These are phyloP conservation scores for Holothuria leucospilota DNA, from an alignment of 53 echinoderm and acorn worm genomes.

Conservation along the genomic window DNA sequence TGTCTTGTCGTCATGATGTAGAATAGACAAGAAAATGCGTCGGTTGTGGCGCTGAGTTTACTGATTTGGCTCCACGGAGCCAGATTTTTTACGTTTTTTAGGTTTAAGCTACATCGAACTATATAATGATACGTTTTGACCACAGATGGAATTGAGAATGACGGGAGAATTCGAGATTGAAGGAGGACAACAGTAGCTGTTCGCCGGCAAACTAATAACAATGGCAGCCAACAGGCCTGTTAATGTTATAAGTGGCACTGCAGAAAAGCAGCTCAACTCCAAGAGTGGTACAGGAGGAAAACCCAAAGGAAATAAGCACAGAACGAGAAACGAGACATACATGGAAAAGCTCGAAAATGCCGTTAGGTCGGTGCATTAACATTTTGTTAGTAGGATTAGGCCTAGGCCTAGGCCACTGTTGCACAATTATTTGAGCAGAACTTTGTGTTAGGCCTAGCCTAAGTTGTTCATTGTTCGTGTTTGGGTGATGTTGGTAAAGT, in stretches of 20 bases:
- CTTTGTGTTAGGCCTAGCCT: too few relatives aligned
- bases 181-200: constrained; percentile 33
- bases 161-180: constrained; percentile 29
- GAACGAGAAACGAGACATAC: constrained; percentile 35
- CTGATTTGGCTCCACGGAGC: constrained; percentile 43
- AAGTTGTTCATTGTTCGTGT: too few relatives aligned
- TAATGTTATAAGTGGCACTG: constrained; percentile 3
- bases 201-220: constrained; percentile 29
- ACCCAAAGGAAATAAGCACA: constrained; percentile 12
- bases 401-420: too few relatives aligned
- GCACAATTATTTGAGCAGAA: too few relatives aligned
- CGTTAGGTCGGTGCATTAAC: constrained; percentile 30
- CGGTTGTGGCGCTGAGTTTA: constrained; percentile 31
- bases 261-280: constrained; percentile 16
- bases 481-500: too few relatives aligned
- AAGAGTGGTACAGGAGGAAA: constrained; percentile 34
- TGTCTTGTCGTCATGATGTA: constrained; percentile 45
- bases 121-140: constrained; percentile 18
- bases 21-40: constrained; percentile 30
- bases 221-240: constrained; percentile 40
- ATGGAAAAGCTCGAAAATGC: constrained; percentile 43
- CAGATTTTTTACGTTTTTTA: constrained; percentile 52
- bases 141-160: constrained; percentile 24
- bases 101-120: constrained; percentile 32
- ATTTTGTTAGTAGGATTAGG: too few relatives aligned